Base-by-base conservation (phyloP, 2,888 invertebrate genomes). In the Tridacna gigas region DNA sequence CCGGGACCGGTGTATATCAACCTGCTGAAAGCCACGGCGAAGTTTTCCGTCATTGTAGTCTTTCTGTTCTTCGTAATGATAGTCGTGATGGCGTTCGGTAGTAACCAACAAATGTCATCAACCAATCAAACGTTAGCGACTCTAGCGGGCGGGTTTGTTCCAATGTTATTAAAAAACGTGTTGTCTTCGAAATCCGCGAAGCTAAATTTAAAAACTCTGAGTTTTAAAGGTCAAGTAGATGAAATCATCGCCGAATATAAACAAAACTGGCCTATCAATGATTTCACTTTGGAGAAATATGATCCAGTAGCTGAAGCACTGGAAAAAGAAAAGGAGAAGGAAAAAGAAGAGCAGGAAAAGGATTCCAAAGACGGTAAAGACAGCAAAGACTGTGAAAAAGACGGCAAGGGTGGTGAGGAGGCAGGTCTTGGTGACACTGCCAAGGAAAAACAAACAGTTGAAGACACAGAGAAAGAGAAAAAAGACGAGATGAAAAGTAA, bases 1-100 rank as follows among this genome's bases (percentile, higher is more conserved):
- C 94, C 94, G 0, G 94, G 94, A 0, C 94, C 94, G 0, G 92
- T 94, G 0, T 93, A 93, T 82, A 86, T 92, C n/a, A 93, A 93
- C 79, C 89, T 94, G 1, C 82, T 93, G 15, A 86, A 89, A 26
- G 94, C 94, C 18, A 93, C 93, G 9, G 92, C 91, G 22, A 92
- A 94, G 83, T 93, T 94, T 81, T 86, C 93, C 61, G 92, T 92
- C 45, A 93, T 94, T 81, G 92, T 94, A 0, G 81, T 93, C 5
- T 94, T 94, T 83, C 87, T 94, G 0, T 90, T 92, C 73, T 93
- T 94, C 84, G 93, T 94, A 0, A 91, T 93, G 90, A 89, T 94
- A 56, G 92, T 94, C 22, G 92, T 94, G 56, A 92, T 93, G 91
- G 92, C 93, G 4, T 94, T 93, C 85, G 93, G 93, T 28, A 92